phyloP scores from a whole-genome alignment of 2,797 vertebrate genomes.

The Pseudomugil gertrudae region DNA sequence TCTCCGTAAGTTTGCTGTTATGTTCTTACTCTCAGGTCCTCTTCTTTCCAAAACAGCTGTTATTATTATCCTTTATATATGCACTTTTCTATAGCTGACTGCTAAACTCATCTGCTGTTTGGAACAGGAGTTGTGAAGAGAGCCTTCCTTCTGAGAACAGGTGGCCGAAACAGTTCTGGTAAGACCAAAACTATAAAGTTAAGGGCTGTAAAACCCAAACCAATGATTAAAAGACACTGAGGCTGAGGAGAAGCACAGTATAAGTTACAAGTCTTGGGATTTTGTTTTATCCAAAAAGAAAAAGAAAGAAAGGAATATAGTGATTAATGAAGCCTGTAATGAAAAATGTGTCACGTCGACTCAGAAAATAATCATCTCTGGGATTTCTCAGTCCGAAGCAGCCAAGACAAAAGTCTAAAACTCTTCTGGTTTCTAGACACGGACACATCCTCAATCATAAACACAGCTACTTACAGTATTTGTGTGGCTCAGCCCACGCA shows the following conservation, averaged over 20 bases:
- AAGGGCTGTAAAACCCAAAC: not conserved
- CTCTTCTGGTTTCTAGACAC: constrained; percentile 10
- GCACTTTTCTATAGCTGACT: not conserved
- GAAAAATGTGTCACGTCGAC: not conserved
- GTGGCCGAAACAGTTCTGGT: not conserved
- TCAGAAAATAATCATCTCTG: not conserved
- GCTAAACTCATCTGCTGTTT: not conserved
- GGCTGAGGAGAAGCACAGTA: not conserved
- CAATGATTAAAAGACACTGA: not conserved
- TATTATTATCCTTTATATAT: not conserved
- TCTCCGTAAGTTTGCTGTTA: no score
- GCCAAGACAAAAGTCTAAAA: constrained; percentile 4
- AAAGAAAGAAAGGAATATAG: not conserved
- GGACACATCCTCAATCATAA: constrained; percentile 32
- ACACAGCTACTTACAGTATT: not conserved
- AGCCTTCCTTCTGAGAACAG: not conserved
- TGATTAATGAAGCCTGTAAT: not conserved
- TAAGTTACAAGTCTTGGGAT: not conserved
- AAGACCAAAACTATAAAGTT: not conserved
- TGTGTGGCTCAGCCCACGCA: constrained; percentile 4
- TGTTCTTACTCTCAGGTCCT: no score
- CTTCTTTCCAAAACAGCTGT: no score
- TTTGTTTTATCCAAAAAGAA: not conserved
- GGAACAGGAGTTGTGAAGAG: not conserved
- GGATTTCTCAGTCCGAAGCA: not conserved